phyloP scores from a whole-genome alignment of 2,113 vertebrate species.

The Callochromis pleurospilus region DNA sequence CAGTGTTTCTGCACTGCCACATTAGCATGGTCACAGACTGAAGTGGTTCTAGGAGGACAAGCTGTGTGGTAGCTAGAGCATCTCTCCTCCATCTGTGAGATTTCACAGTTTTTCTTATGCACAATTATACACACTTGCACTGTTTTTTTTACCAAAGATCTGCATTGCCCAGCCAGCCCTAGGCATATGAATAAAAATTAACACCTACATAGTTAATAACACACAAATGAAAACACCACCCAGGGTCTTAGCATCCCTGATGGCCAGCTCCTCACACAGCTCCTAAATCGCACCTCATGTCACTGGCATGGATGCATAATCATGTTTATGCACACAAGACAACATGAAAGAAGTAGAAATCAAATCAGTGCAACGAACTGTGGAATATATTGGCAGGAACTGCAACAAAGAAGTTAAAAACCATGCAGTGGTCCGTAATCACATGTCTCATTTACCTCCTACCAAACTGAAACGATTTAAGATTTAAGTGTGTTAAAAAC shows the following conservation, averaged over 20 bases:
- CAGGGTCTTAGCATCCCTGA: not conserved
- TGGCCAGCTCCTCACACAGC: not conserved
- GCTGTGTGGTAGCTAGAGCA: constrained; percentile 18
- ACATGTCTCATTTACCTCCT: not conserved
- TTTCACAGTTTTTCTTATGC: constrained; percentile 8
- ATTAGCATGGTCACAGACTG: not conserved
- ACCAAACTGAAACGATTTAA: not conserved
- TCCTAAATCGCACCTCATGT: not conserved
- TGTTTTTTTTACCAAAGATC: not conserved
- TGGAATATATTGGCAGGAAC: not conserved
- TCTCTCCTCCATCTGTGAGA: constrained; percentile 40
- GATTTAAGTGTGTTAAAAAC: not conserved
- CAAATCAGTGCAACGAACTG: not conserved
- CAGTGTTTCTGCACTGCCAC: not conserved
- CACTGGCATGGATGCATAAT: not conserved
- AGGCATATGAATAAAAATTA: not conserved
- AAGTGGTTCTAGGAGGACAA: not conserved
- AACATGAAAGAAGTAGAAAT: not conserved
- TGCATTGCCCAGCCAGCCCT: not conserved
- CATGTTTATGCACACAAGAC: not conserved
- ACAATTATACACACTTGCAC: not conserved
- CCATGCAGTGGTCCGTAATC: not conserved
- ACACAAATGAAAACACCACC: not conserved
- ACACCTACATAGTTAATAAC: not conserved
- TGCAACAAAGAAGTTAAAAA: not conserved